Conservation (phyloP, 2,113 vertebrate genomes). For the Dasypus novemcinctus region DNA sequence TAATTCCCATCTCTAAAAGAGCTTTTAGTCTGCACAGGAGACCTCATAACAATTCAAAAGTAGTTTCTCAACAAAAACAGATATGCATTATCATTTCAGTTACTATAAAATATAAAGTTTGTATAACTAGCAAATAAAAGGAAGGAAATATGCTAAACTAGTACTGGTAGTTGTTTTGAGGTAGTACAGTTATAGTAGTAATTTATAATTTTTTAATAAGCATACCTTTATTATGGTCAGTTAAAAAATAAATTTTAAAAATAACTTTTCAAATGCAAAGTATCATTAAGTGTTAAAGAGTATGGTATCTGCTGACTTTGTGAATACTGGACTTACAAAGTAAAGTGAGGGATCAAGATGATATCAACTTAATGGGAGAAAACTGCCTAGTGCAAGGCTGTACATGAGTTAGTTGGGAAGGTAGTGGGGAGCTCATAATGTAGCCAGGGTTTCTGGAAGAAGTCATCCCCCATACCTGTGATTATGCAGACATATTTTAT, state of each 20-base stretch:
- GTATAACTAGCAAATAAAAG: not conserved
- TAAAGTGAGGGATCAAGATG: not conserved
- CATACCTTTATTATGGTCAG: not conserved
- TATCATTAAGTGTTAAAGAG: not conserved
- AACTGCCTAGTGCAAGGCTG: not conserved
- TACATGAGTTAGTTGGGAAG: not conserved
- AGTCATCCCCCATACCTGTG: not conserved
- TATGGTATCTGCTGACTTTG: not conserved
- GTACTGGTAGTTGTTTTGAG: no score
- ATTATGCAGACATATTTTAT: not conserved
- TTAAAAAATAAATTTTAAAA: slow-evolving; percentile 13
- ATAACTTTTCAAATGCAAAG: not conserved
- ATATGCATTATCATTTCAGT: not conserved
- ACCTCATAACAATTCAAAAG: not conserved
- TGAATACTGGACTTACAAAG: not conserved
- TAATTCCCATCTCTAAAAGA: not conserved
- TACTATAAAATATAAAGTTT: not conserved
- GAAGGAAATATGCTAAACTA: not conserved
- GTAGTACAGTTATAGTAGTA: not conserved
- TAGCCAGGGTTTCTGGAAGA: not conserved
- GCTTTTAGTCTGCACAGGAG: not conserved
- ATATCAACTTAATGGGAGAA: not conserved
- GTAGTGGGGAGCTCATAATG: not conserved
- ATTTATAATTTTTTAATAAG: not conserved
- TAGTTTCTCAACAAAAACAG: not conserved